phyloP scores from a whole-genome alignment of 2,113 vertebrate genomes.

The Pelusios castaneus region DNA sequence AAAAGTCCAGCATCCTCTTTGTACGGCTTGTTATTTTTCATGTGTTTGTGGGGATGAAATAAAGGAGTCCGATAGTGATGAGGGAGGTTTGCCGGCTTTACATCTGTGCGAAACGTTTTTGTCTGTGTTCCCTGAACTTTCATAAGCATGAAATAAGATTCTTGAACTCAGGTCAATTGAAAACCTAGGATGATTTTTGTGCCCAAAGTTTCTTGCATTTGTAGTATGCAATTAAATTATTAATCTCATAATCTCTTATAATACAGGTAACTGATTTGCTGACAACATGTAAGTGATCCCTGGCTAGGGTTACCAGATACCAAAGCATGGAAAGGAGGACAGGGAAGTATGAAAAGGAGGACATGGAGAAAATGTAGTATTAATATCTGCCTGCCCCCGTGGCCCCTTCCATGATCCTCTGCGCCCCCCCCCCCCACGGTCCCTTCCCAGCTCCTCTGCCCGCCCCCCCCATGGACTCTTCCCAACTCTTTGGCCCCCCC shows the following conservation, averaged over 20 bases:
- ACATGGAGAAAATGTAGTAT: too few relatives aligned
- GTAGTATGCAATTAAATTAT: neutral
- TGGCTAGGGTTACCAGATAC: too few relatives aligned
- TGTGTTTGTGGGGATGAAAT: neutral
- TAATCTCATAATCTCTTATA: slow-evolving; percentile 5
- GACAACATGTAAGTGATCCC: slow-evolving; percentile 4
- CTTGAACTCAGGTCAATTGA: neutral
- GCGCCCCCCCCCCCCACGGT: too few relatives aligned
- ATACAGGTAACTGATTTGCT: slow-evolving; percentile 28
- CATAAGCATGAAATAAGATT: neutral
- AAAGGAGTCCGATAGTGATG: neutral
- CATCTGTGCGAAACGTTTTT: neutral
- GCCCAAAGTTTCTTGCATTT: neutral
- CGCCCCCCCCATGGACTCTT: too few relatives aligned
- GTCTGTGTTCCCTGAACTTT: neutral
- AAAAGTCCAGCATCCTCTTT: neutral
- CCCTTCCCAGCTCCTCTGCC: too few relatives aligned
- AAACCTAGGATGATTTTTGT: neutral
- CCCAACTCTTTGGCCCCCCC: too few relatives aligned
- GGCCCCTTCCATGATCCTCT: too few relatives aligned
- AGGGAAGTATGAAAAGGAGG: too few relatives aligned
- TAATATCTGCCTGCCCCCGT: too few relatives aligned
- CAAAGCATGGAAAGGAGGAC: too few relatives aligned
- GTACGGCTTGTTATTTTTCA: neutral
- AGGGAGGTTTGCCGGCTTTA: slow-evolving; percentile 2